phyloP scores from a whole-genome alignment of 2,113 vertebrate species.

The Istiophorus platypterus region DNA sequence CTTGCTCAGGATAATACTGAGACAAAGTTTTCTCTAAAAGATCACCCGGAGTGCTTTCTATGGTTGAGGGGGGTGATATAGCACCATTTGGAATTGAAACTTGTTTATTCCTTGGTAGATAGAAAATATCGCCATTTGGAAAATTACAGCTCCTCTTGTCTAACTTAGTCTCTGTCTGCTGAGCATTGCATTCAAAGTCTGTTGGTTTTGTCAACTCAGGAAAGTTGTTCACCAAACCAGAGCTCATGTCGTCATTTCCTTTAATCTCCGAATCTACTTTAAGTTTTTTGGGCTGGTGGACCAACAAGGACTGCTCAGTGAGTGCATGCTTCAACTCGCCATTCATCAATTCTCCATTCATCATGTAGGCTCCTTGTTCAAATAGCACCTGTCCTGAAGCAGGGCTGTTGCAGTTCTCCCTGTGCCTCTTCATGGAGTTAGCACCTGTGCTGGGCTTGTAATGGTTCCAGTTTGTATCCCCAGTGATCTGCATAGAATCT shows the following conservation, averaged over 20 bases:
- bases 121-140: constrained; percentile 87
- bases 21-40: constrained; percentile 92
- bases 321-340: constrained; percentile 90
- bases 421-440: constrained; percentile 84
- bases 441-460: constrained; percentile 80
- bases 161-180: constrained; percentile 81
- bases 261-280: constrained; percentile 86
- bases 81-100: constrained; percentile 93
- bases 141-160: constrained; percentile 85
- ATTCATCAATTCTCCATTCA: constrained; percentile 93
- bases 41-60: constrained; percentile 89
- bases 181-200: constrained; percentile 80
- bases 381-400: constrained; percentile 83
- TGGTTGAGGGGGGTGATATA: constrained; percentile 89
- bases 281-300: constrained; percentile 88
- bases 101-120: constrained; percentile 88
- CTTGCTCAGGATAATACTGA: constrained; percentile 92
- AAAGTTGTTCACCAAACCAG: constrained; percentile 76
- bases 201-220: constrained; percentile 78
- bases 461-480: constrained; percentile 85
- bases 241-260: constrained; percentile 78
- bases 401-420: constrained; percentile 82
- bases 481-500: constrained; percentile 85
- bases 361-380: constrained; percentile 83
- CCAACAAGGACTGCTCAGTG: constrained; percentile 67